Base-by-base conservation (phyloP, 2,888 invertebrate species). In the Ommatoiulus sabulosus region DNA sequence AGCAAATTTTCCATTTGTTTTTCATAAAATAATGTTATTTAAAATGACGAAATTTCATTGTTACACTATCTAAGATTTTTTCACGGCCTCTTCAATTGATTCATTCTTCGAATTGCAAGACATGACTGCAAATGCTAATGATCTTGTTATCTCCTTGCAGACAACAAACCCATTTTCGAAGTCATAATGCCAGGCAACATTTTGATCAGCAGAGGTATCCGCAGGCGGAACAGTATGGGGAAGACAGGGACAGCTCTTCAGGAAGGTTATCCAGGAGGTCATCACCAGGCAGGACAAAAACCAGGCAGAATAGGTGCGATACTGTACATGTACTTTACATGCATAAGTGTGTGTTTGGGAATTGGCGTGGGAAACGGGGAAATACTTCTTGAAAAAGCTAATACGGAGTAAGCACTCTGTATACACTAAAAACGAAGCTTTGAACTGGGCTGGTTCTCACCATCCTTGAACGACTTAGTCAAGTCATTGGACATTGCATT, bases 261-360 rank as follows among this genome's bases (percentile, higher is more conserved):
- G 87, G 90, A 35, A 85, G 88, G 20, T 84, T 88, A 89, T 91
- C 92, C 6, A 89, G 91, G 85, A 91, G 92, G 8, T 90, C 91
- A 63, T 91, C 92, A 17, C 91, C 91, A 15, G 72, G 86, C 6
- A 86, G 88, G 84, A 88, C 88, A 8, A 88, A 87, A 57, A 44
- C 43, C 84, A 88, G 88, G 46, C 88, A 72, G n/a, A 88, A 84
- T 44, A 80, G 88, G 88, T 88, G 12, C 44, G 84, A 57, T 12
- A 15, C 43, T 35, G 2, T 35, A 35, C 35, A 35, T 35, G 35
- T 35, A 35, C 35, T 35, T 0, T 35, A 35, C 35, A 35, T 35
- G 35, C 35, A 35, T 35, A 35, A 35, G 35, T 35, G 17, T 0
- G 84, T 20, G 86, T 15, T 8, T 44, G 17, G 46, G 44, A 86